These are phyloP conservation scores for Natator depressus DNA, from an alignment of 2,113 vertebrate genomes.

Conservation along the genomic window DNA sequence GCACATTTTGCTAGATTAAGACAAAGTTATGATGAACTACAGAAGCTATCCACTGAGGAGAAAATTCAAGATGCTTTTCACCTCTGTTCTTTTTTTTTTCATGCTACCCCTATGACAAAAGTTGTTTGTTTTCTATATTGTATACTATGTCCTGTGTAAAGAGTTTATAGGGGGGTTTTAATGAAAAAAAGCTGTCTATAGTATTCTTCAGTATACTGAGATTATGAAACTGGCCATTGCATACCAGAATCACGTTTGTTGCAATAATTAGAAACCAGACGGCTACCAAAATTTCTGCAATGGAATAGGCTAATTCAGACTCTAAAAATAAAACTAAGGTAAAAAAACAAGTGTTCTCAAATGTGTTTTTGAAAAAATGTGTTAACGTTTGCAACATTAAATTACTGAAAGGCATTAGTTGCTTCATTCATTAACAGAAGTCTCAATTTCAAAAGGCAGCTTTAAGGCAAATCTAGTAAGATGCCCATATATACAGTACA, in stretches of 20 bases:
- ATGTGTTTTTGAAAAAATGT: background rate
- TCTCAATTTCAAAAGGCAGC: conserved; percentile 49
- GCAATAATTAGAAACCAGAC: background rate
- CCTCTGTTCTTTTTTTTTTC: background rate
- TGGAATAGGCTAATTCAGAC: background rate
- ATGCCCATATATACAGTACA: conserved; percentile 52
- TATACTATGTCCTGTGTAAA: background rate
- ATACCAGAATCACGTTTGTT: background rate
- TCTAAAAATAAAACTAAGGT: background rate
- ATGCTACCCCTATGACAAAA: background rate
- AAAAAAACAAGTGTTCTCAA: background rate
- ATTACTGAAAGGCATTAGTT: conserved; percentile 26
- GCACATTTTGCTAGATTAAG: background rate
- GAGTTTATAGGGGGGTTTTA: background rate
- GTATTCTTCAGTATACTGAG: background rate
- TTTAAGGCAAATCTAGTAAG: conserved; percentile 51
- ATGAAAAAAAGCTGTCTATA: background rate
- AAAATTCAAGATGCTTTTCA: background rate
- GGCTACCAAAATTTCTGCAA: background rate
- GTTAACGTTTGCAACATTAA: background rate
- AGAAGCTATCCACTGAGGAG: background rate
- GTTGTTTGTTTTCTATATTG: background rate
- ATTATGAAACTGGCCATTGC: background rate
- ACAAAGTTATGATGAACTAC: background rate
- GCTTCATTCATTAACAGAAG: conserved; percentile 45